phyloP scores from a whole-genome alignment of 2,888 invertebrate species.

The Drosophila cyrtoloma region DNA sequence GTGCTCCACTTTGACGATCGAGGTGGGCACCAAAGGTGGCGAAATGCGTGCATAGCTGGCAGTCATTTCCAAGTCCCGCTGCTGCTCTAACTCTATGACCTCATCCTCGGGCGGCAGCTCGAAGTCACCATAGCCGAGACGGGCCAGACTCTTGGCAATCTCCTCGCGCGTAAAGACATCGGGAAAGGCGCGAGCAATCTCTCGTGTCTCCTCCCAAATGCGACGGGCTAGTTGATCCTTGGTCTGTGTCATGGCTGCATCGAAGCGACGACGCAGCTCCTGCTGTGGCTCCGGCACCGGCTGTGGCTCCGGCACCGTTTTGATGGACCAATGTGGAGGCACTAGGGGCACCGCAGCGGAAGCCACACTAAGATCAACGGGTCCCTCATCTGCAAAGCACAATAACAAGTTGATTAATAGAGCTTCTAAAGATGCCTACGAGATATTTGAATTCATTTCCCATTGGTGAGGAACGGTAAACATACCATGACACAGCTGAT shows the following conservation, averaged over 20 bases:
- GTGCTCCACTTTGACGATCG: constrained; percentile 58
- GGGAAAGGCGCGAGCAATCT: constrained; percentile 83
- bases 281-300: constrained; percentile 36
- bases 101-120: constrained; percentile 69
- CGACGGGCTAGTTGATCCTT: constrained; percentile 82
- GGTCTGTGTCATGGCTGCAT: constrained; percentile 65
- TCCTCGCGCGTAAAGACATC: constrained; percentile 84
- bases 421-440: not conserved
- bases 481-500: constrained; percentile 76
- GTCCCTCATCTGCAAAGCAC: constrained; percentile 78
- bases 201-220: constrained; percentile 83
- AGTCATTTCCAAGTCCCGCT: constrained; percentile 22
- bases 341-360: constrained; percentile 64
- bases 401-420: not conserved
- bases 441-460: not conserved
- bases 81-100: constrained; percentile 50
- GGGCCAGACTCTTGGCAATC: constrained; percentile 81
- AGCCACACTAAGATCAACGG: constrained; percentile 82
- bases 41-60: constrained; percentile 47
- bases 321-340: constrained; percentile 41
- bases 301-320: constrained; percentile 49
- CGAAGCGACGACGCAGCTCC: constrained; percentile 65
- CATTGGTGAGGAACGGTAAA: not conserved
- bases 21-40: constrained; percentile 12
- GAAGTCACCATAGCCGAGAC: constrained; percentile 82